Evolutionary conservation across 1,140 invertebrate species (phyloP).

Genomic region (Zaprionus capensis): DNA sequence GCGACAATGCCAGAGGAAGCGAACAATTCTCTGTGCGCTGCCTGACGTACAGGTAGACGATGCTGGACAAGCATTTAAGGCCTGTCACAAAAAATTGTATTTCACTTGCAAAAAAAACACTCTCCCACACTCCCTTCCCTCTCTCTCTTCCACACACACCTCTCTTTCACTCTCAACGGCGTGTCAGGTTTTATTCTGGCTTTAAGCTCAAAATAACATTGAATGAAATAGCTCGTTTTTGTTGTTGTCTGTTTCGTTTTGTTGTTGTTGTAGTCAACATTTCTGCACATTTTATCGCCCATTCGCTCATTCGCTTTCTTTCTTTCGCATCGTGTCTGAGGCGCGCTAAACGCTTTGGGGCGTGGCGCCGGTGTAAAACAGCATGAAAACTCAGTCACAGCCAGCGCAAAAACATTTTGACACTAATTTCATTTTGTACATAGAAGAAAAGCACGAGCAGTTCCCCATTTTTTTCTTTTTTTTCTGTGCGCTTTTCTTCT

Average conservation of each 20-base stretch:
- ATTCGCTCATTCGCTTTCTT: slow-evolving; percentile 71
- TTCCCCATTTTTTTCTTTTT: slow-evolving; percentile 9
- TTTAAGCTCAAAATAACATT: slow-evolving; percentile 78
- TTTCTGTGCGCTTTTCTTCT: slow-evolving; percentile 23
- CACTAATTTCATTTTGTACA: slow-evolving; percentile 83
- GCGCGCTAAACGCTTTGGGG: slow-evolving; percentile 78
- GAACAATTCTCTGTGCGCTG: slow-evolving; percentile 17
- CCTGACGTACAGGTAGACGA: slow-evolving; percentile 30
- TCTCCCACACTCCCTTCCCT: neutral
- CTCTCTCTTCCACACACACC: slow-evolving; percentile 9
- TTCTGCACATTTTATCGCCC: slow-evolving; percentile 74
- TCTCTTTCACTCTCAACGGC: slow-evolving; percentile 18
- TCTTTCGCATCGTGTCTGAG: slow-evolving; percentile 48
- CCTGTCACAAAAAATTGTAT: slow-evolving; percentile 75
- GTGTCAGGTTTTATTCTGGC: slow-evolving; percentile 73
- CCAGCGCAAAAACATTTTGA: slow-evolving; percentile 80
- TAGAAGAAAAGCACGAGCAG: slow-evolving; percentile 69
- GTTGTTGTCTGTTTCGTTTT: slow-evolving; percentile 47
- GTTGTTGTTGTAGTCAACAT: slow-evolving; percentile 43
- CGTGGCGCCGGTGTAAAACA: slow-evolving; percentile 79
- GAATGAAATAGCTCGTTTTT: slow-evolving; percentile 70
- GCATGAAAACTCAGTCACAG: slow-evolving; percentile 81
- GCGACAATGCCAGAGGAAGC: neutral
- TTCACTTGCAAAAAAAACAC: slow-evolving; percentile 43
- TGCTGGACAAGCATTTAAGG: slow-evolving; percentile 65